Evolutionary conservation across 2,888 invertebrate species (phyloP).

Genomic region (Tuberolachnus salignus): DNA sequence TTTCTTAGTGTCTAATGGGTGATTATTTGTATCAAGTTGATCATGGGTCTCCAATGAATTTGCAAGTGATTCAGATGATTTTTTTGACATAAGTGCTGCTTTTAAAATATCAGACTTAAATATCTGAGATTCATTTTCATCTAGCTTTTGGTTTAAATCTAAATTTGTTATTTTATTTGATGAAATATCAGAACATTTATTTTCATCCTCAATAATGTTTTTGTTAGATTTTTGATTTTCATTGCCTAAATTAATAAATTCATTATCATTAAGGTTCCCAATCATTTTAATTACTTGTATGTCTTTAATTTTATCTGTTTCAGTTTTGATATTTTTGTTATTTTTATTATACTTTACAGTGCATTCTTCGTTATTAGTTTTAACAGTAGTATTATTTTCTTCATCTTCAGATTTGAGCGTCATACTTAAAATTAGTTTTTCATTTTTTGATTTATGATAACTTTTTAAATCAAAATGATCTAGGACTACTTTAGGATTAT

Average conservation of each 20-base stretch:
- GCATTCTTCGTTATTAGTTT: background rate
- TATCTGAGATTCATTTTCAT: constrained; percentile 32
- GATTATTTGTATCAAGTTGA: background rate
- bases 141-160: background rate
- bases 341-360: background rate
- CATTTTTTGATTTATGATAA: background rate
- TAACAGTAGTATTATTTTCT: background rate
- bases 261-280: background rate
- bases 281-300: background rate
- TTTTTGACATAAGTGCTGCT: constrained; percentile 52
- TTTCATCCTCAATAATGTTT: background rate
- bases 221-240: background rate
- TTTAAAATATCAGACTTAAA: constrained; percentile 51
- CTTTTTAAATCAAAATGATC: background rate
- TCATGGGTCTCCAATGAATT: background rate
- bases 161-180: background rate
- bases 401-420: background rate
- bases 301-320: background rate
- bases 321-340: background rate
- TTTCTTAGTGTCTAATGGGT: constrained; percentile 15
- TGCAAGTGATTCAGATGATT: constrained; percentile 10
- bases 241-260: background rate
- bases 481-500: background rate
- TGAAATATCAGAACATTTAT: background rate
- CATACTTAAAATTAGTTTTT: background rate